Percentiles rank a stretch among this genome's conserved stretches.
Evolutionary conservation across 2,888 invertebrate genomes (phyloP).

Genomic region (Alloscopus bannaensis): DNA sequence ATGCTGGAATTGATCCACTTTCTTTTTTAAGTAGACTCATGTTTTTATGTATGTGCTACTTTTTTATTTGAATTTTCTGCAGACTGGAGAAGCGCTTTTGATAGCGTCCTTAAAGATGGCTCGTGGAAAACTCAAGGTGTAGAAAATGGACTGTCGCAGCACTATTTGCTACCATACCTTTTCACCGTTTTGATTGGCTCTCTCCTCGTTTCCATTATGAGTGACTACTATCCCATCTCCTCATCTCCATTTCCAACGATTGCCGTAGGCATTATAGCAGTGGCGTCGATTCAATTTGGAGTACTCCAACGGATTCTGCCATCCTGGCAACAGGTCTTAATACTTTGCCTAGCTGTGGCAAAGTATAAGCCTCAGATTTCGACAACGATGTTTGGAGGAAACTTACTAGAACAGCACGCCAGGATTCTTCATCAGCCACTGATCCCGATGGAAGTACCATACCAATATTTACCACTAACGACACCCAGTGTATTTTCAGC

Average conservation of each 20-base stretch:
- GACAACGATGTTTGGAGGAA: constrained; percentile 22
- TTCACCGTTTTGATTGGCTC: constrained; percentile 15
- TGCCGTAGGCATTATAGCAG: constrained; percentile 31
- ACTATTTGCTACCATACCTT: constrained; percentile 51
- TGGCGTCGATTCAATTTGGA: constrained; percentile 46
- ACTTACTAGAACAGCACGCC: constrained; percentile 6
- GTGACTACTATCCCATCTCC: constrained; percentile 1
- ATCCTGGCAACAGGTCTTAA: constrained; percentile 29
- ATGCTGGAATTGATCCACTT: neutral
- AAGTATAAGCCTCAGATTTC: constrained; percentile 20
- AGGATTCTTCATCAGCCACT: constrained; percentile 32
- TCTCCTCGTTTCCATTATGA: constrained; percentile 19
- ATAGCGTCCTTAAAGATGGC: constrained; percentile 59
- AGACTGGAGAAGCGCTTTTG: constrained; percentile 71
- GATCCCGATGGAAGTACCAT: constrained; percentile 2
- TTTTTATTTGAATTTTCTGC: constrained; percentile 16
- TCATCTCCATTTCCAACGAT: constrained; percentile 10
- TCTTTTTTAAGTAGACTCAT: neutral
- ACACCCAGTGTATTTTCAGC: constrained; percentile 12
- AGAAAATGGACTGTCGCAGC: constrained; percentile 14
- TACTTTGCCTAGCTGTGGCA: constrained; percentile 21
- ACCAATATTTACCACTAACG: constrained; percentile 13
- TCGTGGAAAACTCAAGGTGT: constrained; percentile 42
- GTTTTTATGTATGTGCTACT: neutral
- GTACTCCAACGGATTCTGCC: constrained; percentile 7